These are phyloP conservation scores for Xiphophorus hellerii DNA, from an alignment of 2,113 vertebrate genomes.

Conservation along the genomic window DNA sequence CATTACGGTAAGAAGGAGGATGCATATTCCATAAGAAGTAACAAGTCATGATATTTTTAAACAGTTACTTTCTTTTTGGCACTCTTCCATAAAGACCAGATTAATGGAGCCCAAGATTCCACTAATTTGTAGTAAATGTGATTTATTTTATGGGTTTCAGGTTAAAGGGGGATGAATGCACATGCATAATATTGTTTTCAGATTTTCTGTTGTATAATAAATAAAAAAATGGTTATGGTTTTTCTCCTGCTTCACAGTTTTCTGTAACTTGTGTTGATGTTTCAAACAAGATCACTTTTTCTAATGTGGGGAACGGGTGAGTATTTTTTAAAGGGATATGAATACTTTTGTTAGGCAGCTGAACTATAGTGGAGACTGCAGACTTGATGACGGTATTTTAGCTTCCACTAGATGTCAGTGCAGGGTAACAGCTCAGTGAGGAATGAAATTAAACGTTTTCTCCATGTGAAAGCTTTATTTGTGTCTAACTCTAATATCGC, in stretches of 20 bases:
- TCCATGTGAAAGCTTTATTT: background rate
- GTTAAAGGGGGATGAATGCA: background rate
- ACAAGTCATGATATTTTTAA: too few species aligned
- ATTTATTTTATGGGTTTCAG: background rate
- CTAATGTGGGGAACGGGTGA: too few species aligned
- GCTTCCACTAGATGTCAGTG: constrained; percentile 61
- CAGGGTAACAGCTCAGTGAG: constrained; percentile 1
- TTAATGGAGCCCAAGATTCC: background rate
- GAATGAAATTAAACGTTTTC: background rate
- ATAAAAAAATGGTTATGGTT: too few species aligned
- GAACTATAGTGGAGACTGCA: background rate
- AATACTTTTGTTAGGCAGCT: background rate
- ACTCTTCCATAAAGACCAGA: background rate
- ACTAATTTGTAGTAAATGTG: background rate
- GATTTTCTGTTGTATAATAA: too few species aligned
- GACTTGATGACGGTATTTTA: background rate
- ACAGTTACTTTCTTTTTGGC: background rate
- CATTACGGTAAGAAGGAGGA: too few species aligned
- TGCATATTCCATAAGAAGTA: too few species aligned
- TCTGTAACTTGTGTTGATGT: too few species aligned
- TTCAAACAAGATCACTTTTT: too few species aligned
- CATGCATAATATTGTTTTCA: background rate
- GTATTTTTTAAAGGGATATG: background rate
- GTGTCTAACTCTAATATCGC: background rate
- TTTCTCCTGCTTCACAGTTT: too few species aligned